Percentiles rank a stretch among this genome's conserved stretches.
Conservation (phyloP, 1,140 invertebrate genomes). For the Tetranychus cinnabarinus region DNA sequence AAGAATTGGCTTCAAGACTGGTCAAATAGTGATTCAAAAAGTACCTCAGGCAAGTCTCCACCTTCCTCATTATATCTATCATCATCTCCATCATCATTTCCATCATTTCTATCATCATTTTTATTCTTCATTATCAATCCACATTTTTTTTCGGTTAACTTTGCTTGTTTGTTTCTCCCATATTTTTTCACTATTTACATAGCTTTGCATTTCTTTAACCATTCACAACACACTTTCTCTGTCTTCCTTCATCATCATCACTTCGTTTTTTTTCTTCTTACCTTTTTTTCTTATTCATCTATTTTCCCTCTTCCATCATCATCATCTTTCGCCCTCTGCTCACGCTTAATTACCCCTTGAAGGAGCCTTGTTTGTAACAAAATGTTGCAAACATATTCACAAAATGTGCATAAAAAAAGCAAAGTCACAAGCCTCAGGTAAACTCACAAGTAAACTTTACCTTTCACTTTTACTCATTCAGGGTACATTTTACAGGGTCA, state of each 20-base stretch:
- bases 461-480: too few species aligned
- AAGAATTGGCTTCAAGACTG: conserved; percentile 8
- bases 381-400: not conserved
- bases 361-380: not conserved
- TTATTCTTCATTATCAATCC: not conserved
- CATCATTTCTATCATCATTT: not conserved
- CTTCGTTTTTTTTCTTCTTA: not conserved
- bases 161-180: too few species aligned
- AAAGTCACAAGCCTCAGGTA: not conserved
- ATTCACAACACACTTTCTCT: not conserved
- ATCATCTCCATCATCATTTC: not conserved
- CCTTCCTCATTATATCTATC: not conserved
- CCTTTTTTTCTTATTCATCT: not conserved
- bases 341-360: not conserved
- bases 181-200: not conserved
- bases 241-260: not conserved
- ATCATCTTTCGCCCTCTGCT: not conserved
- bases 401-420: not conserved
- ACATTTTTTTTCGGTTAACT: too few species aligned
- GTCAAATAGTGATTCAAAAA: conserved; percentile 15
- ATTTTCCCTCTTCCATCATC: not conserved
- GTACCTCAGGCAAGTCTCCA: conserved; percentile 2
- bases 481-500: too few species aligned
- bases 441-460: not conserved
- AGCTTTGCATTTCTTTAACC: not conserved